Evolutionary conservation across 2,113 vertebrate species (phyloP).

Genomic region (Saimiri boliviensis): DNA sequence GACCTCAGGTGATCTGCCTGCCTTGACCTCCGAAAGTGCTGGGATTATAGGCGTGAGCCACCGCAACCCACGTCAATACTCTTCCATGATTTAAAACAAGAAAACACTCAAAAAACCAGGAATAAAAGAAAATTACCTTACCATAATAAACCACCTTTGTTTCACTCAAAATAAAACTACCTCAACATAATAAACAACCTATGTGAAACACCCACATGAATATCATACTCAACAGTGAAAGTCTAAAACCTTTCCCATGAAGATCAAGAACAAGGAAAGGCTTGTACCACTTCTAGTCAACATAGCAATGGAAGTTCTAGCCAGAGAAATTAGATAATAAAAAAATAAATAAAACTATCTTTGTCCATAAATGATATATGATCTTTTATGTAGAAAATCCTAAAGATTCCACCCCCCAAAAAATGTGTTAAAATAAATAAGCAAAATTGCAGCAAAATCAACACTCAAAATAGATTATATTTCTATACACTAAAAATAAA

Average conservation of each 20-base stretch:
- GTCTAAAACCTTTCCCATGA: not conserved
- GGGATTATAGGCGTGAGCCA: too few relatives aligned
- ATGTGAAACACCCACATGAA: not conserved
- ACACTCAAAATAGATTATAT: not conserved
- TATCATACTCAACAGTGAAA: not conserved
- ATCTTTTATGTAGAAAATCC: not conserved
- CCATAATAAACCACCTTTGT: not conserved
- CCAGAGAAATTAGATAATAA: not conserved
- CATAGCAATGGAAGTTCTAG: not conserved
- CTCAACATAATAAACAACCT: not conserved
- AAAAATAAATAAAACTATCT: not conserved
- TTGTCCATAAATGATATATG: not conserved
- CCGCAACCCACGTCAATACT: not conserved
- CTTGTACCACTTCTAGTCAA: not conserved
- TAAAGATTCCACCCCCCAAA: not conserved
- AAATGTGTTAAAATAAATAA: not conserved
- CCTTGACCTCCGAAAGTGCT: too few relatives aligned
- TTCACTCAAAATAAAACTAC: not conserved
- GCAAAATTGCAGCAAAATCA: not conserved
- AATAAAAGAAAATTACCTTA: not conserved
- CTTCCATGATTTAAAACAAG: not conserved
- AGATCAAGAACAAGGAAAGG: not conserved
- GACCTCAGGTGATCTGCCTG: too few relatives aligned
- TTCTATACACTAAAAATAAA: not conserved
- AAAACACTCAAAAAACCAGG: not conserved